Evolutionary conservation across 2,113 vertebrate genomes (phyloP).

Genomic region (Anoura caudifer): DNA sequence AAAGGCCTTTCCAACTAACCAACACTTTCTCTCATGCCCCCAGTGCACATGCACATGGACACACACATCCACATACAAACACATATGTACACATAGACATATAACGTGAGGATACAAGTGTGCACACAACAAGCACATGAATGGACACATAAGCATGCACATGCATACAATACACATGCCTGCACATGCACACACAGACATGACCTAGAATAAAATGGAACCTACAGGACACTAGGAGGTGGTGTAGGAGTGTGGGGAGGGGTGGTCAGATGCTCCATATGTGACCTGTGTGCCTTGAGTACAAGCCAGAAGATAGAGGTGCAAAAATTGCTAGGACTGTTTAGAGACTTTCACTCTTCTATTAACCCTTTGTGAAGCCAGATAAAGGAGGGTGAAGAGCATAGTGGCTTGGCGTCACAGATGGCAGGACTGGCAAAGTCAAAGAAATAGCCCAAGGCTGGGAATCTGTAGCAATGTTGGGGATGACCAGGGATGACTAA

Average conservation of each 20-base stretch:
- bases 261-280: not conserved
- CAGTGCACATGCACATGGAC: not conserved
- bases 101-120: not conserved
- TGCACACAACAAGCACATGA: not conserved
- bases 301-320: rapidly evolving
- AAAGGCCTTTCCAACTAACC: not conserved
- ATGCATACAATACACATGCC: not conserved
- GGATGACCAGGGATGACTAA: rapidly evolving
- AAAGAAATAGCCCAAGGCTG: not conserved
- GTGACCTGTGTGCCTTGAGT: not conserved
- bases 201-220: not conserved
- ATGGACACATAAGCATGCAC: not conserved
- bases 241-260: rapidly evolving
- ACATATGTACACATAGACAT: no score
- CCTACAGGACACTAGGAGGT: not conserved
- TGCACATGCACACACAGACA: not conserved
- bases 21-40: rapidly evolving
- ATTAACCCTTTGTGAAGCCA: not conserved
- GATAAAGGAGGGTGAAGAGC: not conserved
- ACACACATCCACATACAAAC: not conserved
- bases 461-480: not conserved
- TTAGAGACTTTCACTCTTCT: not conserved
- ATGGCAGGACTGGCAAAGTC: not conserved
- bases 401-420: not conserved
- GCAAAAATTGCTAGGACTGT: not conserved